Evolutionary conservation across 1,140 invertebrate species (phyloP).

Genomic region (Scaptomyza graminum): DNA sequence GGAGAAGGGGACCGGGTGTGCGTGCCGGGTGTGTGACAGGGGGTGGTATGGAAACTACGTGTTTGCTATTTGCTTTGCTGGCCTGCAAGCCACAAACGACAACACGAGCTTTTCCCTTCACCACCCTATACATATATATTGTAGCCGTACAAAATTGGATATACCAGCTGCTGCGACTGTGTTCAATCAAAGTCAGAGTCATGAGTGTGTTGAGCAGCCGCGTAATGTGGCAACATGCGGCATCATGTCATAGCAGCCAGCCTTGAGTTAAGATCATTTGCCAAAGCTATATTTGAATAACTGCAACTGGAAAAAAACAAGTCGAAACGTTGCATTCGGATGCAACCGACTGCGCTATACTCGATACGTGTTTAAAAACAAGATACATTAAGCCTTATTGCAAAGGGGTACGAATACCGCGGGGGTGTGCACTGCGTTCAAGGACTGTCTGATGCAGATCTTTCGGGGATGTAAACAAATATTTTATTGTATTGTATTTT

Average conservation of each 20-base stretch:
- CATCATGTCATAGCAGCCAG: constrained; percentile 17
- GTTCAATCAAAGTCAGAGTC: constrained; percentile 51
- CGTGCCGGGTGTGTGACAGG: background rate
- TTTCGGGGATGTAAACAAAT: too few relatives aligned
- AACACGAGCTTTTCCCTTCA: background rate
- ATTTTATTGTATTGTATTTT: too few relatives aligned
- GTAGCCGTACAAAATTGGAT: background rate
- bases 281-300: background rate
- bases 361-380: too few relatives aligned
- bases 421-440: too few relatives aligned
- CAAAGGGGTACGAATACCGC: too few relatives aligned
- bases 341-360: too few relatives aligned
- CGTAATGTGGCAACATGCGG: background rate
- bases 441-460: too few relatives aligned
- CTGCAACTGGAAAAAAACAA: too few relatives aligned
- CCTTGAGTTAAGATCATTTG: background rate
- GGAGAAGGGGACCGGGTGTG: constrained; percentile 1
- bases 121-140: background rate
- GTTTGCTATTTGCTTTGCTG: constrained; percentile 41
- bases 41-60: constrained; percentile 27
- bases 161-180: constrained; percentile 15
- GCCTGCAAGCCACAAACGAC: constrained; percentile 6
- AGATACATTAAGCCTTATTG: too few relatives aligned
- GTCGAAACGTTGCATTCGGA: too few relatives aligned
- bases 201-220: constrained; percentile 12